Evolutionary conservation across 2,113 vertebrate genomes (phyloP).

Genomic region (Forbesichthys papilliferus): DNA sequence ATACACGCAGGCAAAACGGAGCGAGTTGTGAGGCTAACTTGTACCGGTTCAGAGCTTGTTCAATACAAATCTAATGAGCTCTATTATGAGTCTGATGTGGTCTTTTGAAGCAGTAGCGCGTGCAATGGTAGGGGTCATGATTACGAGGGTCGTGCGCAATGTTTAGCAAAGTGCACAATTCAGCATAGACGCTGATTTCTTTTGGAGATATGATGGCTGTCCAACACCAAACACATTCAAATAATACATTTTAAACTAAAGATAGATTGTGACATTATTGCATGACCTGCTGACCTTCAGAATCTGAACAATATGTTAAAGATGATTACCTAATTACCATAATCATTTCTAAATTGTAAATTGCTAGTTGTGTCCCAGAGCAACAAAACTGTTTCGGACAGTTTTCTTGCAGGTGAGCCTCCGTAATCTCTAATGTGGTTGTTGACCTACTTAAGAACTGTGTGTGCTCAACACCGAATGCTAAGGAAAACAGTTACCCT

Average conservation of each 20-base stretch:
- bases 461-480: slow-evolving; percentile 37
- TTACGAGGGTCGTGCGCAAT: slow-evolving; percentile 50
- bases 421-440: slow-evolving; percentile 26
- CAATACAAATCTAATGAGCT: slow-evolving; percentile 68
- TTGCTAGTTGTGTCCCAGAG: no score
- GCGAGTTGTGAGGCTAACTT: slow-evolving; percentile 42
- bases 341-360: no score
- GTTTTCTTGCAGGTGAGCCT: no score
- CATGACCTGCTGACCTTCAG: no score
- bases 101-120: slow-evolving; percentile 56
- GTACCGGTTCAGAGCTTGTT: slow-evolving; percentile 51
- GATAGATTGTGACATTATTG: no score
- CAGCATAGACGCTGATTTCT: slow-evolving; percentile 48
- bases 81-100: slow-evolving; percentile 65
- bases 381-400: no score
- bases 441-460: slow-evolving; percentile 62
- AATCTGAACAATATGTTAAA: no score
- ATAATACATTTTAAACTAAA: neutral
- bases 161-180: slow-evolving; percentile 51
- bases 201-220: slow-evolving; percentile 40
- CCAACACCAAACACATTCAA: slow-evolving; percentile 25
- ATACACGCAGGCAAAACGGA: slow-evolving; percentile 41
- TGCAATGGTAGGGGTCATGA: slow-evolving; percentile 49
- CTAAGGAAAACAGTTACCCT: slow-evolving; percentile 24
- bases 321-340: no score